These are phyloP conservation scores for Marmota flaviventris DNA, from an alignment of 2,113 vertebrate genomes.

Conservation along the genomic window DNA sequence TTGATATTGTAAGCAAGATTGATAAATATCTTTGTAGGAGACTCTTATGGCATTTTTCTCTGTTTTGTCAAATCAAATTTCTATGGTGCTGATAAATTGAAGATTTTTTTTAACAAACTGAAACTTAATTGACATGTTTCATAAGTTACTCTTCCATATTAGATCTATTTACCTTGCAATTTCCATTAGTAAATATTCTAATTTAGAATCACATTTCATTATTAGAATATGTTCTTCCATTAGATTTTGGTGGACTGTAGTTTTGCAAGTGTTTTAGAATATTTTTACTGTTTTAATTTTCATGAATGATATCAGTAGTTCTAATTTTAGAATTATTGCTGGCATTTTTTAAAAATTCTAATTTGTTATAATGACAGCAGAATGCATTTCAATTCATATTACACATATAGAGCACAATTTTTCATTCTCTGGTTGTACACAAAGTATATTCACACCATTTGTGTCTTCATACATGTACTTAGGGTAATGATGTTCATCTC, in stretches of 20 bases:
- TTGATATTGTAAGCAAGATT: background rate
- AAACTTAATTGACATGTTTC: background rate
- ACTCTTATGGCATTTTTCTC: background rate
- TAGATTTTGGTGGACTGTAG: background rate
- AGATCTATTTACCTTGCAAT: background rate
- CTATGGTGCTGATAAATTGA: background rate
- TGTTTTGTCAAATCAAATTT: background rate
- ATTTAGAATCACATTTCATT: background rate
- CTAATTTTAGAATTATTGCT: background rate
- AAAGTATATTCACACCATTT: no score
- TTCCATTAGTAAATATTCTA: background rate
- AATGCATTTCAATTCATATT: no score
- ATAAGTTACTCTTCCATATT: background rate
- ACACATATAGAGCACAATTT: no score
- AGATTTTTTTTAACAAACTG: background rate
- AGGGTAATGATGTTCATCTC: no score
- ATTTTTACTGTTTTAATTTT: conserved; percentile 8
- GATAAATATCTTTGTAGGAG: background rate
- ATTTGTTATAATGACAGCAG: no score
- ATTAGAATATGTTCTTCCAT: background rate
- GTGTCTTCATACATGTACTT: no score
- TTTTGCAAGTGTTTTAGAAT: conserved; percentile 6
- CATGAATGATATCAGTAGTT: background rate
- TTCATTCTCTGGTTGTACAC: no score
- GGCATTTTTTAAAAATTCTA: no score